Evolutionary conservation across 2,797 vertebrate genomes (phyloP), one percentile per base, ranked within the genome.

Genomic region (Oreortyx pictus): DNA sequence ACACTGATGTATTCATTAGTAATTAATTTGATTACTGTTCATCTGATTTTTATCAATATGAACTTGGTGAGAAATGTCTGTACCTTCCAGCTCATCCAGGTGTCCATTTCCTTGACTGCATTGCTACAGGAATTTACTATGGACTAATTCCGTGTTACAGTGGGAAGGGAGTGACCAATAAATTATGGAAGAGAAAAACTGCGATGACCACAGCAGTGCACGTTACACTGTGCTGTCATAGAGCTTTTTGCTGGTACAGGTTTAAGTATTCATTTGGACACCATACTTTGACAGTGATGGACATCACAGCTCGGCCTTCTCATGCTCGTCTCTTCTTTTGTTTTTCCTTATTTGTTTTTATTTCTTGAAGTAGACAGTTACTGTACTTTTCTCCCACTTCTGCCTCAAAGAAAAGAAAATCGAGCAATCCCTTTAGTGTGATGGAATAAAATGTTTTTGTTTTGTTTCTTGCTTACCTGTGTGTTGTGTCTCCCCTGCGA

Each of bases 1-100:
- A 71, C 71, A 35, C 47, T 44, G 77, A 41, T 60, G 46, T 74
- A 57, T 62, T 75, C 29, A 4, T 60, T 91, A 86, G 75, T 91
- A 78, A 90, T 88, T 71, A 65, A 70, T 75, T 62, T 75, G 70
- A 61, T 94, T 61, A n/a, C 2, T 18, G 80, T 94, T 89, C 68
- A 31, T 62, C 50, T 14, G 18, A 47, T 13, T 61, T 22, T 39
- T 92, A 10, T 66, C 88, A 41, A 65, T 83, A 41, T 31, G 16
- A 52, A 12, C n/a, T 78, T 35, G 25, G 4, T 78, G 29, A 7
- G 43, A 39, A 84, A 68, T 57, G 68, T 35, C 15, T 1, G 3
- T 75, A 24, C 33, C 27, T 81, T 73, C 27, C 23, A 72, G 3
- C 33, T 25, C 31, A 10, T 72, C 88, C 29, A 43, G 37, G 20